Evolutionary conservation across 2,113 vertebrate genomes (phyloP).

Genomic region (Bos javanicus): DNA sequence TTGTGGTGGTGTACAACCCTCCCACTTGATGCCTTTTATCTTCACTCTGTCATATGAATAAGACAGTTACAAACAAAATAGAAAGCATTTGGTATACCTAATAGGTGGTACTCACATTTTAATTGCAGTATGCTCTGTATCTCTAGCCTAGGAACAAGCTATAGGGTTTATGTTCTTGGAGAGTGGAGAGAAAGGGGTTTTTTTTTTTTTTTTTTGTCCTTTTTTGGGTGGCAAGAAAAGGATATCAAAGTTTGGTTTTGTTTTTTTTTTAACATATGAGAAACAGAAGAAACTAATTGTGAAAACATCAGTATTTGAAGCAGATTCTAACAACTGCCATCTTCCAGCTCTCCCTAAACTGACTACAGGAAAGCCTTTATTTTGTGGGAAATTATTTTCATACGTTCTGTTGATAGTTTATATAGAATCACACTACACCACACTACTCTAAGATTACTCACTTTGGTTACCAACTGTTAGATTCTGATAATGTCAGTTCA

Average conservation of each 20-base stretch:
- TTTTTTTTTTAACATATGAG: not conserved
- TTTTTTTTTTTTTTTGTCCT: not conserved
- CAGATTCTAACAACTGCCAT: not conserved
- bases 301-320: not conserved
- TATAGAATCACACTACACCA: not conserved
- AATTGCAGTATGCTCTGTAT: not conserved
- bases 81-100: not conserved
- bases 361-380: not conserved
- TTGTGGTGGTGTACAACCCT: not conserved
- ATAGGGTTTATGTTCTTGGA: not conserved
- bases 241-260: not conserved
- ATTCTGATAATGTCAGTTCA: not conserved
- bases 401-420: not conserved
- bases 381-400: not conserved
- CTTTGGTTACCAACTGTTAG: not conserved
- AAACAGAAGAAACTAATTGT: not conserved
- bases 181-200: not conserved
- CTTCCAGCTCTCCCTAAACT: not conserved
- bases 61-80: not conserved
- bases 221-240: not conserved
- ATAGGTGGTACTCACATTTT: not conserved
- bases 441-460: not conserved
- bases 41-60: not conserved
- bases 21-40: not conserved
- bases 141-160: not conserved